phyloP scores from a whole-genome alignment of 2,888 invertebrate species.

The Scaptomyza polygonia region DNA sequence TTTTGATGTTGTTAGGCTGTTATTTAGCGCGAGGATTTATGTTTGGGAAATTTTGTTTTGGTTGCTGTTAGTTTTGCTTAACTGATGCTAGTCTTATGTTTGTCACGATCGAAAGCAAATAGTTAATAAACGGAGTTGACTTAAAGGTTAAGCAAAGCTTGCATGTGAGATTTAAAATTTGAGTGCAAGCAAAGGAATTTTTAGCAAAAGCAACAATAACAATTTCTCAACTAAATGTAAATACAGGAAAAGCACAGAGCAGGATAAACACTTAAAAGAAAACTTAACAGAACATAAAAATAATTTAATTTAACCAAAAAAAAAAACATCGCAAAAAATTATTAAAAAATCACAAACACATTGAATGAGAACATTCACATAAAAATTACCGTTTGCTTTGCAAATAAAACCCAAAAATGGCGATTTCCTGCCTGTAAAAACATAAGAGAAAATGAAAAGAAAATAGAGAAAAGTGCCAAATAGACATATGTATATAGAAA shows the following conservation, averaged over 20 bases:
- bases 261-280: slow-evolving; percentile 9
- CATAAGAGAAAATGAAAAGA: slow-evolving; percentile 73
- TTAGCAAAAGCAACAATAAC: slow-evolving; percentile 2
- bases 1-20: slow-evolving; percentile 7
- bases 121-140: slow-evolving; percentile 18
- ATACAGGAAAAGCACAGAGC: background rate
- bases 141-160: too few species aligned
- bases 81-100: slow-evolving; percentile 26
- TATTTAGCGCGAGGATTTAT: slow-evolving; percentile 52
- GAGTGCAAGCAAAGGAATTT: background rate
- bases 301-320: slow-evolving; percentile 21
- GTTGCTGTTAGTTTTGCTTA: slow-evolving; percentile 22
- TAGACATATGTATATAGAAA: background rate
- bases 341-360: slow-evolving; percentile 18
- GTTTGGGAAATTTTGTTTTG: slow-evolving; percentile 35
- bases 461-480: slow-evolving; percentile 64
- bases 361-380: slow-evolving; percentile 29
- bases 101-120: slow-evolving; percentile 30
- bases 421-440: slow-evolving; percentile 83
- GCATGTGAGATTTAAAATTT: too few species aligned
- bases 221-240: background rate
- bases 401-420: slow-evolving; percentile 84
- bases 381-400: slow-evolving; percentile 83
- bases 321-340: slow-evolving; percentile 3
- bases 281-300: slow-evolving; percentile 10